Percentiles rank a stretch among this genome's conserved stretches.
Evolutionary conservation across 2,113 vertebrate genomes (phyloP).

Genomic region (Anoplopoma fimbria): DNA sequence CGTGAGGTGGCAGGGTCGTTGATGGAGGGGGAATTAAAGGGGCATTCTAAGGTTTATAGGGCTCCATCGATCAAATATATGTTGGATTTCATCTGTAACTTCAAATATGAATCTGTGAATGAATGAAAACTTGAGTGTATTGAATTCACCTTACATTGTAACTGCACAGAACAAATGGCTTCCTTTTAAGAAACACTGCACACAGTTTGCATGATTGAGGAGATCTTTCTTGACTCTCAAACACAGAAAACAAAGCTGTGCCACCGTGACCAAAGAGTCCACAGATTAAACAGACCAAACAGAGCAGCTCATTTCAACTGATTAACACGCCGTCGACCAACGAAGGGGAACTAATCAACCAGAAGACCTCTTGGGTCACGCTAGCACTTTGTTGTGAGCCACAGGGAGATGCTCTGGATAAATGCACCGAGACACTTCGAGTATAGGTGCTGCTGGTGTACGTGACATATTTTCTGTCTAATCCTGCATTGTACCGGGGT

Average conservation of each 20-base stretch:
- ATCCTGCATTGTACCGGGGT: slow-evolving; percentile 6
- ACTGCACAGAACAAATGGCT: not conserved
- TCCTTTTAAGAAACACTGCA: not conserved
- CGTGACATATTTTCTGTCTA: slow-evolving; percentile 22
- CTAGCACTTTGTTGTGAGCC: slow-evolving; percentile 31
- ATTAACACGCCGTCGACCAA: slow-evolving; percentile 22
- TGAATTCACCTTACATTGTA: not conserved
- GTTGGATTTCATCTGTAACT: not conserved
- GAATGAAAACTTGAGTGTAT: not conserved
- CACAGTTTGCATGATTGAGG: not conserved
- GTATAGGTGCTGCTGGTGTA: not conserved
- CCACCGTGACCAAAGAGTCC: slow-evolving; percentile 3
- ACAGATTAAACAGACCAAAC: slow-evolving; percentile 12
- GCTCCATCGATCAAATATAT: too few species aligned
- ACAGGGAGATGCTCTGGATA: slow-evolving; percentile 11
- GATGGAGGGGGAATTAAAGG: too few species aligned
- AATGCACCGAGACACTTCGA: not conserved
- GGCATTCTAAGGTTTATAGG: too few species aligned
- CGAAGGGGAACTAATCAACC: slow-evolving; percentile 36
- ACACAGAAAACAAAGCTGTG: not conserved
- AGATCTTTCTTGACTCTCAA: not conserved
- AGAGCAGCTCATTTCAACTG: slow-evolving; percentile 15
- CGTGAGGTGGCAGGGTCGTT: too few species aligned
- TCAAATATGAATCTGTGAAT: not conserved
- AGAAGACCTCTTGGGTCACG: slow-evolving; percentile 31